phyloP scores from a whole-genome alignment of 2,888 invertebrate species.

The Coelopa pilipes region DNA sequence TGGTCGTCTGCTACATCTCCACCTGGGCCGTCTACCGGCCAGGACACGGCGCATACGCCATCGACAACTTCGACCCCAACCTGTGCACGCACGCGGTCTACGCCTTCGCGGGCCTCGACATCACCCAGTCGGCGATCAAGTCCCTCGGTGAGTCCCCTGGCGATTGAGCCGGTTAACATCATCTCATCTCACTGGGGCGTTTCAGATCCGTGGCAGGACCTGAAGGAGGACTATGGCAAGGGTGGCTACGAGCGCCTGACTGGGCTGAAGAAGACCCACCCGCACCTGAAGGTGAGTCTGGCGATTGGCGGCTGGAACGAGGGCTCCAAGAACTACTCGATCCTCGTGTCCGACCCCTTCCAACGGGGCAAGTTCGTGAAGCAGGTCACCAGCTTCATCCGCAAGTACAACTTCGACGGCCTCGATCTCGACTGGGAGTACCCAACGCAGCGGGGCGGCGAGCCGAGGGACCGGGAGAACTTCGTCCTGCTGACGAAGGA shows the following conservation, averaged over 20 bases:
- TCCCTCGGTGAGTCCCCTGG: conserved; percentile 72
- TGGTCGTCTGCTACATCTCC: conserved; percentile 83
- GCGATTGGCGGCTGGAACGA: conserved; percentile 95
- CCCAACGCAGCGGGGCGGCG: conserved; percentile 81
- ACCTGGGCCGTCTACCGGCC: conserved; percentile 83
- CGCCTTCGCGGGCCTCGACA: conserved; percentile 82
- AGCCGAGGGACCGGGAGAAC: conserved; percentile 78
- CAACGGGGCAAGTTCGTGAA: conserved; percentile 75
- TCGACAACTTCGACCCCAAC: conserved; percentile 77
- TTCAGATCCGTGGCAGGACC: conserved; percentile 80
- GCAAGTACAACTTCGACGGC: conserved; percentile 65
- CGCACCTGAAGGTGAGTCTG: conserved; percentile 77
- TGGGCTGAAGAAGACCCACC: conserved; percentile 73
- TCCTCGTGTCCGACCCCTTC: conserved; percentile 73
- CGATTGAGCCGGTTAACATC: not conserved
- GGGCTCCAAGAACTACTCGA: conserved; percentile 73
- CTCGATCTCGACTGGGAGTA: conserved; percentile 82
- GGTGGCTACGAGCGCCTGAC: conserved; percentile 78
- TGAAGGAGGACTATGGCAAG: conserved; percentile 80
- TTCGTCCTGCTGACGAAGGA: conserved; percentile 84
- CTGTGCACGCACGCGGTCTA: conserved; percentile 86
- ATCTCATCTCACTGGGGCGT: conserved; percentile 7
- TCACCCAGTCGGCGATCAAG: conserved; percentile 73
- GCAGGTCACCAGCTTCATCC: conserved; percentile 76
- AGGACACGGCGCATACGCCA: conserved; percentile 73